phyloP scores from a whole-genome alignment of 2,888 invertebrate genomes.

The Stenodera caucasica region DNA sequence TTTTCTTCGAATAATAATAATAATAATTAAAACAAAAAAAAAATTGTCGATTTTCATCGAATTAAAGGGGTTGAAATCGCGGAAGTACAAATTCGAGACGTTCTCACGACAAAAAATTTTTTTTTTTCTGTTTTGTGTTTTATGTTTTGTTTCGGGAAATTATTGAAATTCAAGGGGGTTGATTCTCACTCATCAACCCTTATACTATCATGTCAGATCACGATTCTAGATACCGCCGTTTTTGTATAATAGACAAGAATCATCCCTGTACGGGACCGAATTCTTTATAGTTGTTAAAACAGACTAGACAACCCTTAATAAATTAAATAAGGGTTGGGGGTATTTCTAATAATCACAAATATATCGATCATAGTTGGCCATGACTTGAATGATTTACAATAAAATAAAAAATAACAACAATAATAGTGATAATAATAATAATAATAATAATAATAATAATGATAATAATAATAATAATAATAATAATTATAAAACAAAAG shows the following conservation, averaged over 20 bases:
- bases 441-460: too few species aligned
- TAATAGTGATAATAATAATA: background rate
- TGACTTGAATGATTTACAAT: background rate
- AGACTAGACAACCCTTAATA: background rate
- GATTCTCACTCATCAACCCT: too few species aligned
- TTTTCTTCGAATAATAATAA: too few species aligned
- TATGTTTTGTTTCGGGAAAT: too few species aligned
- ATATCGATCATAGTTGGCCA: background rate
- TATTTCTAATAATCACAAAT: background rate
- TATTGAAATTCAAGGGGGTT: background rate
- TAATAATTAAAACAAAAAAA: too few species aligned
- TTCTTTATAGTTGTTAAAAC: background rate
- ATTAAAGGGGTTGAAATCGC: background rate
- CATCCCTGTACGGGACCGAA: background rate
- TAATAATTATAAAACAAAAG: too few species aligned
- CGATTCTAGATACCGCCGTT: background rate
- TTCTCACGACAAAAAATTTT: background rate
- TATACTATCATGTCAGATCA: constrained; percentile 1
- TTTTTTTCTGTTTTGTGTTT: background rate
- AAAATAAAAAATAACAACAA: background rate
- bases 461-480: too few species aligned
- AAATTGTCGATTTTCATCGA: background rate
- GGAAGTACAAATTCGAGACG: background rate
- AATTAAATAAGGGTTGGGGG: too few species aligned
- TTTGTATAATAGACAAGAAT: constrained; percentile 2